A percentile compares a stretch with the other conserved stretches of the same genome.
Evolutionary conservation across 2,888 invertebrate species (phyloP).

Genomic region (Pachydiplax longipennis): DNA sequence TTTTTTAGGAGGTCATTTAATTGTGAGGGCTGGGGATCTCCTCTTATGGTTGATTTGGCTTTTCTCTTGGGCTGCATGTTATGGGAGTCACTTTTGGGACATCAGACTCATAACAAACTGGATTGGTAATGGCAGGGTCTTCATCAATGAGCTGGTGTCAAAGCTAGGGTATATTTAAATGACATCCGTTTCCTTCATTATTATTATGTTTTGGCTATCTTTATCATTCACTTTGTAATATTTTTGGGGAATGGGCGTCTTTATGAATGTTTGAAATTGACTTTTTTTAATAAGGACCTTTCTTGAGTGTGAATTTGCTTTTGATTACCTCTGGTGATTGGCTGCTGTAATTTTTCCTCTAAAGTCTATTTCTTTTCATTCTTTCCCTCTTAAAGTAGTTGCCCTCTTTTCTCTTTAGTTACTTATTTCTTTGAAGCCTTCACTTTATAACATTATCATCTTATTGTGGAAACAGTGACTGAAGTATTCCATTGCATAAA

Average conservation of each 20-base stretch:
- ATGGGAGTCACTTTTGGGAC: conserved; percentile 20
- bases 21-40: conserved; percentile 13
- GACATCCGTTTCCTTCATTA: conserved; percentile 12
- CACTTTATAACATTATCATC: conserved; percentile 5
- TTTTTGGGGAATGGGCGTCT: background rate
- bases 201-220: background rate
- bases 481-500: conserved; percentile 39
- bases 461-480: conserved; percentile 24
- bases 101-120: background rate
- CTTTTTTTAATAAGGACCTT: background rate
- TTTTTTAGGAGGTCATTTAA: conserved; percentile 32
- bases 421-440: conserved; percentile 21
- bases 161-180: conserved; percentile 41
- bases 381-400: background rate
- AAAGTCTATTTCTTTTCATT: background rate
- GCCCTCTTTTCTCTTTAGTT: conserved; percentile 4
- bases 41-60: conserved; percentile 20
- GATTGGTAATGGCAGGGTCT: conserved; percentile 9
- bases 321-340: background rate
- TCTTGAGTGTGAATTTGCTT: background rate
- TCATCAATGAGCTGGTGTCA: conserved; percentile 37
- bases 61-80: conserved; percentile 40
- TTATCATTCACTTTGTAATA: background rate
- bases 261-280: background rate
- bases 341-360: background rate